phyloP scores from a whole-genome alignment of 1,140 invertebrate species.

The Gryllus bimaculatus region DNA sequence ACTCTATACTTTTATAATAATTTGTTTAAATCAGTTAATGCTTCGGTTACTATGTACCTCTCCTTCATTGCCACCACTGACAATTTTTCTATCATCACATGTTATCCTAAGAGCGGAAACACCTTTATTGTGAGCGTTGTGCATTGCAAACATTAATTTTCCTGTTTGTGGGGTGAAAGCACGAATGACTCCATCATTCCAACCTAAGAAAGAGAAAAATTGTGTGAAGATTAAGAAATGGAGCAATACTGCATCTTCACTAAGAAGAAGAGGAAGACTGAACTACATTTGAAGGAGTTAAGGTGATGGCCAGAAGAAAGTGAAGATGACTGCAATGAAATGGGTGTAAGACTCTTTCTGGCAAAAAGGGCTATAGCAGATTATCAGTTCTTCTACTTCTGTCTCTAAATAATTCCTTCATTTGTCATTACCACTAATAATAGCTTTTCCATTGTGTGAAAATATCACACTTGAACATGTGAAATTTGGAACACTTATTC shows the following conservation, averaged over 20 bases:
- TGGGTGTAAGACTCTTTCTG: no score
- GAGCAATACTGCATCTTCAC: not conserved
- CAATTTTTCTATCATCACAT: slow-evolving; percentile 55
- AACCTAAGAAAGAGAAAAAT: slow-evolving; percentile 37
- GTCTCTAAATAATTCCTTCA: not conserved
- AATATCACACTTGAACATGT: slow-evolving; percentile 69
- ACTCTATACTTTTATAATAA: no score
- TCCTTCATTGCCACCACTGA: slow-evolving; percentile 82
- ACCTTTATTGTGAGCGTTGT: slow-evolving; percentile 79
- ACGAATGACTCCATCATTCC: slow-evolving; percentile 83
- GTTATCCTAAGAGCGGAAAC: slow-evolving; percentile 68
- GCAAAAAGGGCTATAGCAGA: no score
- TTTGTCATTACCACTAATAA: slow-evolving; percentile 42
- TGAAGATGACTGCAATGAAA: no score
- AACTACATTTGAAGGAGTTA: not conserved
- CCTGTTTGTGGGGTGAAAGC: slow-evolving; percentile 77
- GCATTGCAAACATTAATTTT: slow-evolving; percentile 64
- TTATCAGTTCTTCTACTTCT: no score
- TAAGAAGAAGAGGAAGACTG: not conserved
- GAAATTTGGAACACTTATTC: slow-evolving; percentile 78
- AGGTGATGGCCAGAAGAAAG: not conserved
- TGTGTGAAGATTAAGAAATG: not conserved
- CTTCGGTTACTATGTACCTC: slow-evolving; percentile 41
- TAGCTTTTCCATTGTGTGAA: slow-evolving; percentile 63
- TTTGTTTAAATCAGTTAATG: no score